Percentiles rank a stretch among this genome's conserved stretches.
Evolutionary conservation across 2,113 vertebrate genomes (phyloP).

Genomic region (Chiloscyllium plagiosum): DNA sequence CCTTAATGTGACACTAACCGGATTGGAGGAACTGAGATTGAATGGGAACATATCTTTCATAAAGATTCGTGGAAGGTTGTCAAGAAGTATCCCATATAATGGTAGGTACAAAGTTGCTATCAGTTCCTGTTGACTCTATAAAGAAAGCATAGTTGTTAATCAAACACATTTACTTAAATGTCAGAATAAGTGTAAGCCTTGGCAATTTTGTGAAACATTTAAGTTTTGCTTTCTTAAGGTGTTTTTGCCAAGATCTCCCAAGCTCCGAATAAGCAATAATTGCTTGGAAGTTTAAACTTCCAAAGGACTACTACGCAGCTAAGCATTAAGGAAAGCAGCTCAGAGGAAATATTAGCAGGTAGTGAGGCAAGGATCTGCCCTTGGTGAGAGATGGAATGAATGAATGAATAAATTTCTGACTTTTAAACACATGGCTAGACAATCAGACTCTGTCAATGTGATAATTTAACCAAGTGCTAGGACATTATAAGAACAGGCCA

Average conservation of each 20-base stretch:
- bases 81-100: conserved; percentile 90
- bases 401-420: not conserved
- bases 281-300: too few relatives aligned
- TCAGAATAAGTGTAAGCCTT: not conserved
- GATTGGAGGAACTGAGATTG: conserved; percentile 81
- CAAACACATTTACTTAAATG: not conserved
- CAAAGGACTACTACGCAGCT: not conserved
- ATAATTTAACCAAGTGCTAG: not conserved
- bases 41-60: conserved; percentile 90
- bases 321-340: not conserved
- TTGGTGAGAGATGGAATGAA: not conserved
- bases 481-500: not conserved
- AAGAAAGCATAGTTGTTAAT: conserved; percentile 34
- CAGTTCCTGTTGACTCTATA: conserved; percentile 83
- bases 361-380: not conserved
- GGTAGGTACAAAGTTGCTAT: conserved; percentile 93
- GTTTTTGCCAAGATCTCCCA: not conserved
- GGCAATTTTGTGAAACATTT: not conserved
- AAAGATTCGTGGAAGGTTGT: conserved; percentile 96
- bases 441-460: not conserved
- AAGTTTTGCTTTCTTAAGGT: not conserved
- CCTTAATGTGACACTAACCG: conserved; percentile 57
- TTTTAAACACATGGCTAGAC: not conserved
- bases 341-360: not conserved
- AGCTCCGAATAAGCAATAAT: not conserved